Conservation (phyloP, 2,888 invertebrate genomes). For the Drosophila ezoana region DNA sequence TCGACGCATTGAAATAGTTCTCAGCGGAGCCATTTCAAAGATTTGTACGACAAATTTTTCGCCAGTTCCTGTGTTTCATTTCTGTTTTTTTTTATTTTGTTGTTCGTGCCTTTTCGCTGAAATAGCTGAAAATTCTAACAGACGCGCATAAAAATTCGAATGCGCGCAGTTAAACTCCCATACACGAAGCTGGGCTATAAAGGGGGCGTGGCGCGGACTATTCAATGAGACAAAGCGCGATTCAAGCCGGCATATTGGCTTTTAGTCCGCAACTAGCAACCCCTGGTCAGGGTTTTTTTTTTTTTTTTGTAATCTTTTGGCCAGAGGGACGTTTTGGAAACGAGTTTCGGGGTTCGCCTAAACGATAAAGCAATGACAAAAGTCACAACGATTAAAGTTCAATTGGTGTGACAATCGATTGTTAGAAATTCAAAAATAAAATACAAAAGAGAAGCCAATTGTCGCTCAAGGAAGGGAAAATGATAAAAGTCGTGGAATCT, state of each 20-base stretch:
- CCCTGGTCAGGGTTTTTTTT: conserved; percentile 30
- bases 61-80: conserved; percentile 48
- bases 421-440: conserved; percentile 32
- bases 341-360: conserved; percentile 53
- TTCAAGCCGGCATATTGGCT: conserved; percentile 27
- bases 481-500: neutral
- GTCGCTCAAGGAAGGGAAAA: neutral
- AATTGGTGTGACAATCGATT: conserved; percentile 69
- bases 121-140: conserved; percentile 65
- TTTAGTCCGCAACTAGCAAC: conserved; percentile 22
- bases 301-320: conserved; percentile 22
- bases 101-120: conserved; percentile 60
- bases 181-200: conserved; percentile 30
- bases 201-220: conserved; percentile 65
- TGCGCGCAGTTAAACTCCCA: conserved; percentile 54
- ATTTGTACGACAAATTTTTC: conserved; percentile 77
- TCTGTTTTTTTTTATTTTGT: conserved; percentile 9
- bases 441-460: conserved; percentile 13
- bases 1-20: conserved; percentile 84
- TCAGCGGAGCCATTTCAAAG: conserved; percentile 82
- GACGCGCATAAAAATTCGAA: conserved; percentile 48
- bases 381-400: conserved; percentile 79
- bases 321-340: conserved; percentile 6
- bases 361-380: conserved; percentile 80
- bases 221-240: conserved; percentile 78